Conservation (phyloP, 2,113 vertebrate genomes). For the Apodemus speciosus region DNA sequence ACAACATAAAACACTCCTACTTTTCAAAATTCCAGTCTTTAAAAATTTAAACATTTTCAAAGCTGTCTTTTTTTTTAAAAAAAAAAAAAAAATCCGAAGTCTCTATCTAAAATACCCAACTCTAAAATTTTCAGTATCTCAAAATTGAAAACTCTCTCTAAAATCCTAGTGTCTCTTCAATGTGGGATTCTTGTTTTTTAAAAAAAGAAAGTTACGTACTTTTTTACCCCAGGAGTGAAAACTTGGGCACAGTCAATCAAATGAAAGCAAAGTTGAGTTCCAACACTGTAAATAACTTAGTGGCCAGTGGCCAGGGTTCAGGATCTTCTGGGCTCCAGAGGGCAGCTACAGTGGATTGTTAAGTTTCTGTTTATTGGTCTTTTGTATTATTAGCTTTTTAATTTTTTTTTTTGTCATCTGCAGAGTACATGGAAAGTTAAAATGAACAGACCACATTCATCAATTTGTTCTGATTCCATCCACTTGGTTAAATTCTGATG, state of each 20-base stretch:
- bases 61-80: background rate
- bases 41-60: background rate
- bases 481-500: background rate
- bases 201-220: background rate
- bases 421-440: slow-evolving; percentile 32
- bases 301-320: background rate
- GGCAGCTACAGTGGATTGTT: background rate
- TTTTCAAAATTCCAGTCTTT: background rate
- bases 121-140: background rate
- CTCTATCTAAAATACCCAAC: background rate
- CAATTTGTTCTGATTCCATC: background rate
- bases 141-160: background rate
- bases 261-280: background rate
- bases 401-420: background rate
- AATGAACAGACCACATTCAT: background rate
- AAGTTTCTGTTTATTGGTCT: background rate
- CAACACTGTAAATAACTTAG: background rate
- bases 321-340: background rate
- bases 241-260: background rate
- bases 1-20: background rate
- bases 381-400: accelerated
- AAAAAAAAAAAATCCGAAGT: no score
- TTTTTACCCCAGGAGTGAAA: background rate
- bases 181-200: no score
- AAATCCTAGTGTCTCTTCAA: background rate